These are phyloP conservation scores for Esox niger DNA, from an alignment of 2,113 vertebrate genomes.

Conservation along the genomic window DNA sequence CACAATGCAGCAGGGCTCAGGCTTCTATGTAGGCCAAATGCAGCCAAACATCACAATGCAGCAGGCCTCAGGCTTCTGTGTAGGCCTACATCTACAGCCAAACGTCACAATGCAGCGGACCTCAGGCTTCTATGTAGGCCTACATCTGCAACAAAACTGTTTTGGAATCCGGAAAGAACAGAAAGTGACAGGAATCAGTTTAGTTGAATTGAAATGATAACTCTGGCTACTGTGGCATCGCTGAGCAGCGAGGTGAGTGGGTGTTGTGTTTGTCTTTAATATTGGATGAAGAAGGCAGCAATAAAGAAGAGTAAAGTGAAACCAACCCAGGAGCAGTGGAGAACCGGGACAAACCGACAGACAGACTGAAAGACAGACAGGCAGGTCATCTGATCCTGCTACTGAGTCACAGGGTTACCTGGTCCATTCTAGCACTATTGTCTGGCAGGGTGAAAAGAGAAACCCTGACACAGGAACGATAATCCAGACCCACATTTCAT, in stretches of 20 bases:
- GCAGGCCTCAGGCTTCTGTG: too few relatives aligned
- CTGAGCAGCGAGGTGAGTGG: slow-evolving; percentile 3
- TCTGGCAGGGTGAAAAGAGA: slow-evolving; percentile 27
- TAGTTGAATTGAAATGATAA: slow-evolving; percentile 23
- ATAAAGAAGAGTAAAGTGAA: slow-evolving; percentile 47
- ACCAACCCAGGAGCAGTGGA: slow-evolving; percentile 35
- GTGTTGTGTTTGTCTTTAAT: slow-evolving; percentile 57
- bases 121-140: too few relatives aligned
- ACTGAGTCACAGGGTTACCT: slow-evolving; percentile 37
- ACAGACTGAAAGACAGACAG: not conserved
- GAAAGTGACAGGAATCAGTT: slow-evolving; percentile 35
- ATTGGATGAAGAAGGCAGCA: slow-evolving; percentile 38
- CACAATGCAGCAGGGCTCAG: too few relatives aligned
- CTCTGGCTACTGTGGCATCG: slow-evolving; percentile 42
- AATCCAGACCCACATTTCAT: too few relatives aligned
- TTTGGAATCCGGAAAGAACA: not conserved
- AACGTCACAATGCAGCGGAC: too few relatives aligned
- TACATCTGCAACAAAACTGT: not conserved
- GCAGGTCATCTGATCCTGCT: slow-evolving; percentile 2
- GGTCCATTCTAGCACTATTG: slow-evolving; percentile 13
- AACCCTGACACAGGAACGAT: slow-evolving; percentile 18
- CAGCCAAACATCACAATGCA: too few relatives aligned
- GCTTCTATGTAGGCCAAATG: too few relatives aligned
- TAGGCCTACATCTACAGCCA: too few relatives aligned
- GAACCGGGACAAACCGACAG: slow-evolving; percentile 21